Evolutionary conservation across 2,888 invertebrate species (phyloP).

Genomic region (Drosophila hamatofila): DNA sequence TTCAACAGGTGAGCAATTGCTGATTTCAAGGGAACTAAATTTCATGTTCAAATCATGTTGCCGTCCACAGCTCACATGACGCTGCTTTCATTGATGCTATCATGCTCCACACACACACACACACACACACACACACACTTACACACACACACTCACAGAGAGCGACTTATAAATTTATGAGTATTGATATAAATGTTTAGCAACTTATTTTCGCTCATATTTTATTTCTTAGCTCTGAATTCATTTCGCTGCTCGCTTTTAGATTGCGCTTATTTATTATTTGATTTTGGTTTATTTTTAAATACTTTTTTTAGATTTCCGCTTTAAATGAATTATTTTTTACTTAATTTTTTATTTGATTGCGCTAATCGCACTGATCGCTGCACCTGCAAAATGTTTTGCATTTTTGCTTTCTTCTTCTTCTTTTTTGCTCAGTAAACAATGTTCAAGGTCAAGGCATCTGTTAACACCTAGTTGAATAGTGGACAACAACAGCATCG

Average conservation of each 20-base stretch:
- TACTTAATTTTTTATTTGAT: conserved; percentile 28
- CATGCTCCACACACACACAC: conserved; percentile 14
- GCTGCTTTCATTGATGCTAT: conserved; percentile 47
- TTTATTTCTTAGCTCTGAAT: conserved; percentile 20
- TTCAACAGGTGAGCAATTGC: conserved; percentile 51
- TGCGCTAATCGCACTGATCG: conserved; percentile 37
- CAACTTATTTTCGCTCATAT: conserved; percentile 12
- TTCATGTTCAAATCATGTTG: conserved; percentile 36
- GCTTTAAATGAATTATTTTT: conserved; percentile 47
- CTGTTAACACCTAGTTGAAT: conserved; percentile 30
- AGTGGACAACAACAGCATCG: conserved; percentile 23
- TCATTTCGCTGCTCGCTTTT: conserved; percentile 9
- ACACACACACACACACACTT: neutral
- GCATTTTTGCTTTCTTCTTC: conserved; percentile 25
- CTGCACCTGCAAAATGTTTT: conserved; percentile 49
- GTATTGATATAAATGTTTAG: conserved; percentile 56
- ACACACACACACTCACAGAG: neutral
- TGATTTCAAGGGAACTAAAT: conserved; percentile 36
- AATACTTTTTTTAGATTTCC: conserved; percentile 47
- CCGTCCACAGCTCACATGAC: conserved; percentile 50
- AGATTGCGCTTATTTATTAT: conserved; percentile 17
- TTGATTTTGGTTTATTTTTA: conserved; percentile 45
- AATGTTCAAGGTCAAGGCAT: conserved; percentile 34
- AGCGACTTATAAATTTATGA: conserved; percentile 31
- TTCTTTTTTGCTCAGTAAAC: conserved; percentile 15